phyloP scores from a whole-genome alignment of 2,888 invertebrate genomes.

The Agonopterix heracliana region DNA sequence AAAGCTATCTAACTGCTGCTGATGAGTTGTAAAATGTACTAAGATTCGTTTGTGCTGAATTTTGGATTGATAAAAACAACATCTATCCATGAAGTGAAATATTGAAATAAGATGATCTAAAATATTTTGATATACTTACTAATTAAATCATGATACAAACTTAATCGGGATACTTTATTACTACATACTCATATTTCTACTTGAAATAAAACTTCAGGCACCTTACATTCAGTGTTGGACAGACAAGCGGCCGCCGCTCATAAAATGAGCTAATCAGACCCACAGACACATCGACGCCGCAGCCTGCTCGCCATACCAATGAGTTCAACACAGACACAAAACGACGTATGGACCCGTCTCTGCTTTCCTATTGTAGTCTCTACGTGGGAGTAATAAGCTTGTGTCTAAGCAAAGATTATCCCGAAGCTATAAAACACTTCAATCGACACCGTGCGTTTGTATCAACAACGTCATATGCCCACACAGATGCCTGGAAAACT shows the following conservation, averaged over 20 bases:
- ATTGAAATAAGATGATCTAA: no score
- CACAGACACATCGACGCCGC: conserved; percentile 71
- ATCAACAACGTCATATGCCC: conserved; percentile 38
- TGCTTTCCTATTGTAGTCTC: conserved; percentile 20
- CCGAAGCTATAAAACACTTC: conserved; percentile 43
- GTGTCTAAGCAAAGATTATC: conserved; percentile 17
- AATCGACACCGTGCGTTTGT: conserved; percentile 31
- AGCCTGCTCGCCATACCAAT: conserved; percentile 60
- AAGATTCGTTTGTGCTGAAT: no score
- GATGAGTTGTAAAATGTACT: no score
- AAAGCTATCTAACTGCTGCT: no score
- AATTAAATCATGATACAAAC: no score
- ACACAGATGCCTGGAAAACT: conserved; percentile 17
- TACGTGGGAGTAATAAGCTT: conserved; percentile 22
- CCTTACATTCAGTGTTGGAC: conserved; percentile 15
- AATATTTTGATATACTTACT: no score
- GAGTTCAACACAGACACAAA: conserved; percentile 26
- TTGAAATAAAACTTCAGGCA: conserved; percentile 1
- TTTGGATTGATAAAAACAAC: no score
- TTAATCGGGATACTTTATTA: no score
- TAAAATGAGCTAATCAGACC: conserved; percentile 67
- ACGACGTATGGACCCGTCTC: conserved; percentile 27
- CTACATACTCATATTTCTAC: neutral
- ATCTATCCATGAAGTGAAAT: no score
- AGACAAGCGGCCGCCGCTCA: conserved; percentile 54